Conservation (phyloP, 2,113 vertebrate species). For the Cinclus mexicanus region DNA sequence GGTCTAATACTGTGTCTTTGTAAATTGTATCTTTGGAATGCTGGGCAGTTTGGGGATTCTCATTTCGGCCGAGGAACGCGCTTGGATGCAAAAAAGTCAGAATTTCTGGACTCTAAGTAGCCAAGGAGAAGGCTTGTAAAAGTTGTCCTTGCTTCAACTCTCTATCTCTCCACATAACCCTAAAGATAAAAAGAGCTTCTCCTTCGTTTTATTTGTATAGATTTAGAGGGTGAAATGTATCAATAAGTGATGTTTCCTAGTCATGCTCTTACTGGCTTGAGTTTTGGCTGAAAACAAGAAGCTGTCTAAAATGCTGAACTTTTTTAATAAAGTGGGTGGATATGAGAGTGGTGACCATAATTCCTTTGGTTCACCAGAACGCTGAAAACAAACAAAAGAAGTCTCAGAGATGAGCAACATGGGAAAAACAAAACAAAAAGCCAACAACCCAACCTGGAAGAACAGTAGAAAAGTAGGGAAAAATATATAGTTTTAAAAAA, state of each 20-base stretch:
- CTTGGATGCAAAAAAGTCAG: background rate
- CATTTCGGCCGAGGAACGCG: accelerated
- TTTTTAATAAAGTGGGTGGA: background rate
- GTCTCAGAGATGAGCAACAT: background rate
- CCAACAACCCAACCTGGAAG: background rate
- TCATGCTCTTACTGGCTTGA: background rate
- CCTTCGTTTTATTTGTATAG: background rate
- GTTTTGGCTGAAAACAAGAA: conserved; percentile 7
- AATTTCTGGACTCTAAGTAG: background rate
- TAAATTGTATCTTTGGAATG: background rate
- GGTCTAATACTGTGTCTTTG: background rate
- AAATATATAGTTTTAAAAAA: background rate
- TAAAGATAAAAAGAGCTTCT: background rate
- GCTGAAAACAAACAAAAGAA: background rate
- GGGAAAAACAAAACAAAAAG: background rate
- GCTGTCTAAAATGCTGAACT: background rate
- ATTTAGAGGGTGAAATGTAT: background rate
- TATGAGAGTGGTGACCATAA: background rate
- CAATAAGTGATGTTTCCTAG: background rate
- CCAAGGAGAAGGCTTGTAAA: background rate
- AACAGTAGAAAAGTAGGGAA: background rate
- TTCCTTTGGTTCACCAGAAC: background rate
- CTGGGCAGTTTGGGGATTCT: background rate
- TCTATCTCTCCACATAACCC: accelerated
- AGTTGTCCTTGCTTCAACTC: background rate